Evolutionary conservation across 2,888 invertebrate species (phyloP).

Genomic region (Pollenia griseotomentosa): DNA sequence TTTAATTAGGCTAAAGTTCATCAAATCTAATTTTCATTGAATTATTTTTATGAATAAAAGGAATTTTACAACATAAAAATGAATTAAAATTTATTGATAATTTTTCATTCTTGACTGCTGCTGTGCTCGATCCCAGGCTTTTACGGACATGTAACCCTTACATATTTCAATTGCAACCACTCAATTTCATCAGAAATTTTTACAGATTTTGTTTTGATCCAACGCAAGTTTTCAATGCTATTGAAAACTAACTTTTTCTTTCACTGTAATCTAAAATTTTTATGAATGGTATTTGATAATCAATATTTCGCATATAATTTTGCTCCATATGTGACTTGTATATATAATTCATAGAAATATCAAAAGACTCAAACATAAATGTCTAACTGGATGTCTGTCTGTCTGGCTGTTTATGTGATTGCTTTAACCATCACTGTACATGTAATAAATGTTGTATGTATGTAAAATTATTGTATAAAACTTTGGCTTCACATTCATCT

Average conservation of each 20-base stretch:
- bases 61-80: too few relatives aligned
- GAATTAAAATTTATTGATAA: too few relatives aligned
- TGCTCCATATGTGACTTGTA: constrained; percentile 37
- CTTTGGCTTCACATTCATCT: constrained; percentile 29
- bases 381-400: background rate
- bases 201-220: too few relatives aligned
- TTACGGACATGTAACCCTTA: too few relatives aligned
- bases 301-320: constrained; percentile 54
- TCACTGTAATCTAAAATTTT: constrained; percentile 20
- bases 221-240: too few relatives aligned
- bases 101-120: too few relatives aligned
- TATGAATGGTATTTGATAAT: constrained; percentile 44
- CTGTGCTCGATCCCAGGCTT: too few relatives aligned
- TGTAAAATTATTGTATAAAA: constrained; percentile 15
- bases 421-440: background rate
- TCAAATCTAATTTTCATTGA: too few relatives aligned
- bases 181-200: too few relatives aligned
- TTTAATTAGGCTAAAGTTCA: too few relatives aligned
- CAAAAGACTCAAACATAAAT: background rate
- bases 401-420: constrained; percentile 4
- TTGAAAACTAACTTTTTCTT: background rate
- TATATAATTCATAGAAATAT: background rate
- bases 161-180: too few relatives aligned
- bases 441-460: background rate
- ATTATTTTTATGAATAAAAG: too few relatives aligned